phyloP scores from a whole-genome alignment of 1,140 invertebrate species.

The Brachionus asplanchnoidis region DNA sequence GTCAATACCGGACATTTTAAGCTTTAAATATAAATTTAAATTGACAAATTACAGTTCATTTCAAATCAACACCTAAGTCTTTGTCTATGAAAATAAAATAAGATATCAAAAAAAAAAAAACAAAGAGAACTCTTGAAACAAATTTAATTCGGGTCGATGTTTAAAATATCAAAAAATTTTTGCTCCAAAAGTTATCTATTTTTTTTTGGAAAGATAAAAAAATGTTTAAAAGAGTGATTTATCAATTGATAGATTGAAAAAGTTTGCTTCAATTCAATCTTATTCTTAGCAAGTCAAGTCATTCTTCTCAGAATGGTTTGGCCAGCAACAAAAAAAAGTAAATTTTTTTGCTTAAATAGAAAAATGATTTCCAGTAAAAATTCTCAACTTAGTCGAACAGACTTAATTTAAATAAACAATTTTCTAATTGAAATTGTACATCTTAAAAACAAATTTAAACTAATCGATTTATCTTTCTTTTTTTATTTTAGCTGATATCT shows the following conservation, averaged over 20 bases:
- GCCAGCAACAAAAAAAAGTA: background rate
- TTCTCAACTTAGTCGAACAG: background rate
- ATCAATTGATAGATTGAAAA: conserved; percentile 14
- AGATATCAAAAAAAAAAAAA: background rate
- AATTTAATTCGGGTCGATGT: conserved; percentile 18
- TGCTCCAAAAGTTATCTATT: background rate
- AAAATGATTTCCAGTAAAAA: background rate
- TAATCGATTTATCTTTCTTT: conserved; percentile 7
- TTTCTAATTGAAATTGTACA: conserved; percentile 25
- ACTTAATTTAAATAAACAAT: conserved; percentile 1
- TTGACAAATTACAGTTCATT: conserved; percentile 24
- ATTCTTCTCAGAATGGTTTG: background rate
- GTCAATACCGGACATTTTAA: conserved; percentile 19
- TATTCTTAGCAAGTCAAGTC: background rate
- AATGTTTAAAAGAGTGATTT: conserved; percentile 22
- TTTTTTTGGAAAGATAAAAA: background rate
- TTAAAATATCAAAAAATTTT: background rate
- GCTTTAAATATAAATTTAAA: background rate
- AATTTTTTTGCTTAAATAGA: background rate
- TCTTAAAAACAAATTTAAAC: conserved; percentile 31
- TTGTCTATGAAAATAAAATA: conserved; percentile 7
- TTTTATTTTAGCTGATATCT: background rate
- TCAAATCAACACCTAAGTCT: background rate
- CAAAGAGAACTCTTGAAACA: background rate
- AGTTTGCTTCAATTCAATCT: background rate